phyloP scores from a whole-genome alignment of 2,888 invertebrate genomes.

The Acronicta psi region DNA sequence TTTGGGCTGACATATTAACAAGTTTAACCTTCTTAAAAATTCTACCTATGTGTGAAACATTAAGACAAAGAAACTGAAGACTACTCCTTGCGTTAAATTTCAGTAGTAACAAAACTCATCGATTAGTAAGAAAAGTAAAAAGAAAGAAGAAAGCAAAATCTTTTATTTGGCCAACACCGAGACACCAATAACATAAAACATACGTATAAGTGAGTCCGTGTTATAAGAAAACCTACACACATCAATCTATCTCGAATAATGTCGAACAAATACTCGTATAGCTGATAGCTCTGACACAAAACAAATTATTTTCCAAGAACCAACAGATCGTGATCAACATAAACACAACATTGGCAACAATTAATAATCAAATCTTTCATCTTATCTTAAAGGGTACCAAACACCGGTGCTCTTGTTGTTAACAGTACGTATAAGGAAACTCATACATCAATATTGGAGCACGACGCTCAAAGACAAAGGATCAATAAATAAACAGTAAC shows the following conservation, averaged over 20 bases:
- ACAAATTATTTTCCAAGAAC: slow-evolving; percentile 36
- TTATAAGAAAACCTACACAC: slow-evolving; percentile 19
- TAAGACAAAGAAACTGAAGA: too few relatives aligned
- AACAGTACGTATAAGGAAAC: slow-evolving; percentile 15
- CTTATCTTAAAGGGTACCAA: slow-evolving; percentile 25
- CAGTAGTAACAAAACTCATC: too few relatives aligned
- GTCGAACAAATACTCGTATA: slow-evolving; percentile 29
- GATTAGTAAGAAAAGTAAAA: too few relatives aligned
- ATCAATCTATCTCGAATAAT: slow-evolving; percentile 37
- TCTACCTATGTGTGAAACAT: too few relatives aligned
- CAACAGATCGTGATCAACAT: slow-evolving; percentile 24
- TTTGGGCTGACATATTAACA: too few relatives aligned
- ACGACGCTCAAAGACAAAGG: slow-evolving; percentile 23
- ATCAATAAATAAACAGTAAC: slow-evolving; percentile 40
- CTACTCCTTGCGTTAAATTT: too few relatives aligned
- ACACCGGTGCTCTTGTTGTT: slow-evolving; percentile 16
- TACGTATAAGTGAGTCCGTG: slow-evolving; percentile 9
- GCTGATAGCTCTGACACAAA: slow-evolving; percentile 27
- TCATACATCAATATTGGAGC: slow-evolving; percentile 28
- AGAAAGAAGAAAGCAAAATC: too few relatives aligned
- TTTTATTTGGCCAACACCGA: too few relatives aligned
- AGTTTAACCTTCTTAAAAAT: too few relatives aligned
- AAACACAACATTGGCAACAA: slow-evolving; percentile 35
- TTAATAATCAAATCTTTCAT: slow-evolving; percentile 47
- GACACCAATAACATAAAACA: background rate